phyloP scores from a whole-genome alignment of 2,113 vertebrate species.

The cattle (Bos taurus) region DNA sequence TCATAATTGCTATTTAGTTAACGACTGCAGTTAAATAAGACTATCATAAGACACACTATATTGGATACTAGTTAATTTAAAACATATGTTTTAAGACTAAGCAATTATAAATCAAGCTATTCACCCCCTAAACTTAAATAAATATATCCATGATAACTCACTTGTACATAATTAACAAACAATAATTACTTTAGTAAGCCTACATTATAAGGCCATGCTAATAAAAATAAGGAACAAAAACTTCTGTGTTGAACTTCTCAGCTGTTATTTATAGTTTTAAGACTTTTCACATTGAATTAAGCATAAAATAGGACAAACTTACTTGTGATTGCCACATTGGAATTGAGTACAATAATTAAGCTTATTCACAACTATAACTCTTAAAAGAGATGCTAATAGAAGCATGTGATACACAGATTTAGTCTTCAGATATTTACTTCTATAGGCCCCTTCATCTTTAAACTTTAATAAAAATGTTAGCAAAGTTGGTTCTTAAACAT shows the following conservation, averaged over 20 bases:
- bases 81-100: slow-evolving; percentile 44
- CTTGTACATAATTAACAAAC: slow-evolving; percentile 28
- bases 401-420: neutral
- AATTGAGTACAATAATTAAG: neutral
- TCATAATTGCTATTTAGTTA: slow-evolving; percentile 46
- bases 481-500: neutral
- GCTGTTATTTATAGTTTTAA: neutral
- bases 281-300: neutral
- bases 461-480: neutral
- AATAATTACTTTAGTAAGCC: slow-evolving; percentile 24
- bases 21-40: neutral
- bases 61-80: slow-evolving; percentile 51
- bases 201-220: slow-evolving; percentile 13
- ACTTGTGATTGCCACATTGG: neutral
- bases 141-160: slow-evolving; percentile 45
- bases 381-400: neutral
- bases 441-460: neutral
- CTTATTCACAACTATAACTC: neutral
- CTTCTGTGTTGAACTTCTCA: neutral
- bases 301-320: neutral
- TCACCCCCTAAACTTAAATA: slow-evolving; percentile 40
- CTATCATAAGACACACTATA: neutral
- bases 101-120: slow-evolving; percentile 40
- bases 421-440: neutral
- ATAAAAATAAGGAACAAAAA: slow-evolving; percentile 15